Evolutionary conservation across 1,140 invertebrate genomes (phyloP), one percentile per base, ranked within the genome.

Genomic region (Limonius californicus): DNA sequence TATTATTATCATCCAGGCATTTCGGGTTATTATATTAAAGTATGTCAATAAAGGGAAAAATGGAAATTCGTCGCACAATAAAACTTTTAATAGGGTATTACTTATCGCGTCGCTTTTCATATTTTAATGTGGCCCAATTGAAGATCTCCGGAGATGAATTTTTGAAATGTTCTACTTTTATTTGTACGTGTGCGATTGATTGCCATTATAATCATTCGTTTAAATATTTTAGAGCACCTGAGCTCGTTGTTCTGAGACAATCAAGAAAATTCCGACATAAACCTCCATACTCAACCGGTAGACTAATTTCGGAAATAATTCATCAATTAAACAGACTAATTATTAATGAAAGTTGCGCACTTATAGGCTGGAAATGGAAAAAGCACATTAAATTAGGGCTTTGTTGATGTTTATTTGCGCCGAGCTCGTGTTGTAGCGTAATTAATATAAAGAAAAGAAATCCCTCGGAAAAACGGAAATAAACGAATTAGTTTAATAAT

Each of bases 401-500:
- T n/a, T n/a, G n/a, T n/a, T n/a, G n/a, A n/a, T n/a, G n/a, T n/a
- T 39, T 39, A 39, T 39, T 39, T 39, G n/a, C 8, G n/a, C 35
- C n/a, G 11, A 45, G 14, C 3, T 12, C 4, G 42, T 45, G 42
- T 45, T 45, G 42, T 18, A 18, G 42, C 14, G 14, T 18, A 50
- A 50, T 50, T 50, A 50, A 50, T 45, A 45, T 45, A 3, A 45
- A 45, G n/a, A 50, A 18, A 3, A 45, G 14, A 6, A 50, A 18
- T 4, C 2, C 12, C 45, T 18, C 20, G 4, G 16, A 19, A n/a
- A 18, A 50, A n/a, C n/a, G n/a, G 15, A 50, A 50, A 50, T 50
- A 50, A 50, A 50, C n/a, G 45, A 50, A 50, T 50, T 50, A 50
- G 45, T 50, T 18, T 18, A 21, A 50, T 50, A 50, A 50, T 50